Percentiles rank a stretch among this genome's conserved stretches.
Conservation (phyloP, 2,797 vertebrate genomes). For the Brachyrhaphis roseni region DNA sequence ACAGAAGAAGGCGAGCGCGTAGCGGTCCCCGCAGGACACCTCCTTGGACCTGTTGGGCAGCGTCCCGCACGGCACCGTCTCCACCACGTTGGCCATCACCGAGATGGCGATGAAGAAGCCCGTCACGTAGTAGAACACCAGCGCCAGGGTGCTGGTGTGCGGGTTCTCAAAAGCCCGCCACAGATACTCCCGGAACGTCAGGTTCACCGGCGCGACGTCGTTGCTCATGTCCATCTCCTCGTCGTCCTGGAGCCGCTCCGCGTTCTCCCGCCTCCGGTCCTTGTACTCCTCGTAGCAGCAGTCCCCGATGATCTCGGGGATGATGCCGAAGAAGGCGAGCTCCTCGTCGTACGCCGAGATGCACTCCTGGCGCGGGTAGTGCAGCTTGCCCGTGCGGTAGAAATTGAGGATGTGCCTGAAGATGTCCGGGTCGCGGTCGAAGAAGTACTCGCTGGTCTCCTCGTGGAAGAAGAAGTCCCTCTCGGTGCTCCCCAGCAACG, state of each 20-base stretch:
- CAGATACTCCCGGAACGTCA: slow-evolving; percentile 90
- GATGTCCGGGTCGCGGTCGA: slow-evolving; percentile 96
- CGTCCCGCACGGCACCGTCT: slow-evolving; percentile 91
- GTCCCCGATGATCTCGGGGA: slow-evolving; percentile 94
- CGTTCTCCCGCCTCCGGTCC: slow-evolving; percentile 92
- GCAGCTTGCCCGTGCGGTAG: slow-evolving; percentile 93
- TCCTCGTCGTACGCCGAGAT: slow-evolving; percentile 96
- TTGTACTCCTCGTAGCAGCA: slow-evolving; percentile 98
- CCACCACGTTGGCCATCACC: slow-evolving; percentile 93
- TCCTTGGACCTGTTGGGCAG: slow-evolving; percentile 87
- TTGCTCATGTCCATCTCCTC: slow-evolving; percentile 84
- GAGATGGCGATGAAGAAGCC: slow-evolving; percentile 97
- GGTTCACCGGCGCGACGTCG: slow-evolving; percentile 85
- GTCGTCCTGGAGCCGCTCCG: slow-evolving; percentile 90
- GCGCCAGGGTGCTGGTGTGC: slow-evolving; percentile 92
- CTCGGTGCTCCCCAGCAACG: slow-evolving; percentile 92
- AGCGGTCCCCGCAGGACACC: slow-evolving; percentile 91
- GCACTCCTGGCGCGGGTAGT: slow-evolving; percentile 95
- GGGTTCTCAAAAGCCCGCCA: slow-evolving; percentile 97
- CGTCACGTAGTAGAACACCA: slow-evolving; percentile 97
- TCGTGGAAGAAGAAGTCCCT: slow-evolving; percentile 96
- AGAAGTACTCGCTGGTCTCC: slow-evolving; percentile 94
- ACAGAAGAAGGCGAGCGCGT: slow-evolving; percentile 95
- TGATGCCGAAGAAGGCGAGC: slow-evolving; percentile 93
- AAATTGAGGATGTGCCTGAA: slow-evolving; percentile 95